Percentiles rank a stretch among this genome's conserved stretches.
phyloP scores from a whole-genome alignment of 2,113 vertebrate genomes.

The Equus quagga region DNA sequence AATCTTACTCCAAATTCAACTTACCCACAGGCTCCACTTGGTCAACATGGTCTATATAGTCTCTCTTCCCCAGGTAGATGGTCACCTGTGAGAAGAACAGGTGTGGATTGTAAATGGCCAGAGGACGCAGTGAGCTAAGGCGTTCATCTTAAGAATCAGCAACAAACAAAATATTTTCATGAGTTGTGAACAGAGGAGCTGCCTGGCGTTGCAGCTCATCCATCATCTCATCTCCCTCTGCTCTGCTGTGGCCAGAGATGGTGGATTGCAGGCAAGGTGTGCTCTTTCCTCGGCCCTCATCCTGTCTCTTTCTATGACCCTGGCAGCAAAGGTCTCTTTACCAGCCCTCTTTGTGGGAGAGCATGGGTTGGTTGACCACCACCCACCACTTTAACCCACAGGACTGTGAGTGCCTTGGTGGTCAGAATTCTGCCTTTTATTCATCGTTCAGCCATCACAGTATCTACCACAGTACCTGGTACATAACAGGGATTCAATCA shows the following conservation, averaged over 20 bases:
- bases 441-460: neutral
- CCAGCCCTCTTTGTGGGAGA: neutral
- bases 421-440: neutral
- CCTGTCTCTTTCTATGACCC: neutral
- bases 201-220: fast-evolving
- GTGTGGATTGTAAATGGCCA: neutral
- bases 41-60: slow-evolving; percentile 93
- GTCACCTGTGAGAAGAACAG: slow-evolving; percentile 87
- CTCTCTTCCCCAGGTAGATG: slow-evolving; percentile 94
- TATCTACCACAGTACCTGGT: neutral
- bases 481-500: neutral
- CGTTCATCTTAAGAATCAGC: neutral
- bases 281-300: neutral
- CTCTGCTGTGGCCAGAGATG: fast-evolving
- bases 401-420: neutral
- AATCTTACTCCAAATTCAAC: slow-evolving; percentile 70
- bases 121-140: neutral
- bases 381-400: neutral
- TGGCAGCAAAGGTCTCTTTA: neutral
- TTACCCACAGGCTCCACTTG: slow-evolving; percentile 95
- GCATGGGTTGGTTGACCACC: neutral
- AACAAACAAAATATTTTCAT: neutral
- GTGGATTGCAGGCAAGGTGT: neutral
- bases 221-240: neutral
- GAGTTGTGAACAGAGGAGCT: neutral